Evolutionary conservation across 2,113 vertebrate genomes (phyloP), one percentile per base, ranked within the genome.

Genomic region (Ochotona princeps): DNA sequence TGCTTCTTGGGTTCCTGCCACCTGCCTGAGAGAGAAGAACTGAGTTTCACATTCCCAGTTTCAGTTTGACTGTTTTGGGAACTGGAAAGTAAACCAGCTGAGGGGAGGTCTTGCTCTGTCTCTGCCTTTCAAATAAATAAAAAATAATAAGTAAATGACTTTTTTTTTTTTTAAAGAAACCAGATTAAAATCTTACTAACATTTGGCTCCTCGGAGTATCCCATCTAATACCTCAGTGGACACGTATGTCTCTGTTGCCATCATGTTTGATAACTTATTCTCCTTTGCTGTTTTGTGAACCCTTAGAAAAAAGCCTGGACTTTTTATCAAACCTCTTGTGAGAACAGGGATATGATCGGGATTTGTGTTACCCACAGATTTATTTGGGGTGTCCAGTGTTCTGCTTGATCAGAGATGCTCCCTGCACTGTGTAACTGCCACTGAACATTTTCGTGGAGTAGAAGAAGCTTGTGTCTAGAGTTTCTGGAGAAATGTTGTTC

Each of bases 111-210:
- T 57, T 44, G 38, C 54, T 57, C 14, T 57, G 14, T 57, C 54
- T 57, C 54, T 57, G 54, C 54, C 14, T 57, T 57, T 17, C 17
- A 57, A 18, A 57, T 57, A 57, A 57, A 57, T 57, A 18, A 57
- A 17, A 57, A 57, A 57, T 57, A 20, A 57, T 57, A 57, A 57
- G 18, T 57, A 18, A 7, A 44, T 79, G 21, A 0, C 4, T 10
- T 12, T 47, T 69, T 3, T 57, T n/a, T 89, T 32, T 54, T 57
- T 57, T 57, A 12, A 44, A 57, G 54, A 54, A 86, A 54, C 15
- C 15, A 49, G 15, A 47, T 9, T n/a, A 21, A 7, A 20, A 1
- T 44, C 47, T 30, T 13, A 3, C 9, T 0, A 5, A 54, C 8
- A 21, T 12, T 8, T 4, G 0, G 25, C 28, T 66, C 6, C 5